Percentiles rank a stretch among this genome's conserved stretches.
Conservation (phyloP, 2,888 invertebrate species). For the Rugalucina vietnamica region DNA sequence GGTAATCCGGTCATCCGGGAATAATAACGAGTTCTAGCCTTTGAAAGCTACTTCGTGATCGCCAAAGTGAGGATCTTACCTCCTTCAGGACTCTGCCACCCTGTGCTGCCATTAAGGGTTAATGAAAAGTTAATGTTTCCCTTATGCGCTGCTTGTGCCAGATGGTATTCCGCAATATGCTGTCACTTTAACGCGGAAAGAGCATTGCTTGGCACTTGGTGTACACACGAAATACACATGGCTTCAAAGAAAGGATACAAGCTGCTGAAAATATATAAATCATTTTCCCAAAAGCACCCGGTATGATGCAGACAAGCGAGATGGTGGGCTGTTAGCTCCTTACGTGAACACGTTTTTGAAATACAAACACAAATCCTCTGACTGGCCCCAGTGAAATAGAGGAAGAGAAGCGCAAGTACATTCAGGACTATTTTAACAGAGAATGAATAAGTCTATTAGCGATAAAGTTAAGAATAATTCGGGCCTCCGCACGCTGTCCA, state of each 20-base stretch:
- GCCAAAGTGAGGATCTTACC: slow-evolving; percentile 12
- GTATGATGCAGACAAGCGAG: slow-evolving; percentile 13
- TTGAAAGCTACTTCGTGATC: slow-evolving; percentile 9
- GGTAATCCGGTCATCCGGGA: slow-evolving; percentile 13
- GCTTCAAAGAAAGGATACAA: slow-evolving; percentile 30
- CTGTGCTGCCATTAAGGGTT: slow-evolving; percentile 11
- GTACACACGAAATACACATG: slow-evolving; percentile 29
- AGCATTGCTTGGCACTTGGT: slow-evolving; percentile 12
- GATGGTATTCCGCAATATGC: slow-evolving; percentile 1
- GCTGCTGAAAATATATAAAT: slow-evolving; percentile 34
- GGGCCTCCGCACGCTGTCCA: slow-evolving; percentile 13
- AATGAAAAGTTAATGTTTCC: slow-evolving; percentile 37
- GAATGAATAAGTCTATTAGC: slow-evolving; percentile 15
- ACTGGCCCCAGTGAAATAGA: background rate
- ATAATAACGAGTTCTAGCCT: slow-evolving; percentile 21
- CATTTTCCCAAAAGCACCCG: slow-evolving; percentile 22
- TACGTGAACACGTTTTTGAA: slow-evolving; percentile 35
- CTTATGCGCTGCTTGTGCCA: slow-evolving; percentile 25
- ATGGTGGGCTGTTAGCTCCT: slow-evolving; percentile 16
- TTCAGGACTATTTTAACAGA: slow-evolving; percentile 1
- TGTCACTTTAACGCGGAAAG: slow-evolving; percentile 2
- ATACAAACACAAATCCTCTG: slow-evolving; percentile 16
- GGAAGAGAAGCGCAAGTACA: slow-evolving; percentile 19
- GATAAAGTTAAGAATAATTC: slow-evolving; percentile 19
- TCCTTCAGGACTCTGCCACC: background rate